Conservation (phyloP, 2,888 invertebrate genomes). For the Acanthosepion lycidas region DNA sequence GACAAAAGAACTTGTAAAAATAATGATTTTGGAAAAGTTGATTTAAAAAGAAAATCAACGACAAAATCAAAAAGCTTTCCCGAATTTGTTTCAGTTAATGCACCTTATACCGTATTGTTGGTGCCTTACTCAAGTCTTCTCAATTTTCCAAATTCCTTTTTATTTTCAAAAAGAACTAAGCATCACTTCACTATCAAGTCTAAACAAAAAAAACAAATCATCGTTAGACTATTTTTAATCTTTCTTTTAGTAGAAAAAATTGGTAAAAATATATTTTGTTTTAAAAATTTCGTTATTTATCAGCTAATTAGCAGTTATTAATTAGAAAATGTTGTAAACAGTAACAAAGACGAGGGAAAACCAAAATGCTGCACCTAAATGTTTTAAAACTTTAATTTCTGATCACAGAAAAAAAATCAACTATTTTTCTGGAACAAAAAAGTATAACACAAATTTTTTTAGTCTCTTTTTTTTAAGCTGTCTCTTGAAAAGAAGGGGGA, state of each 20-base stretch:
- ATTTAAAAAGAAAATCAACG: neutral
- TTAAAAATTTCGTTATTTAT: no score
- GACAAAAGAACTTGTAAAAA: neutral
- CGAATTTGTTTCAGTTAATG: no score
- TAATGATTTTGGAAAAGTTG: neutral
- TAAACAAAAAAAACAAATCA: no score
- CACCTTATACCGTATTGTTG: no score
- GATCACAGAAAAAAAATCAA: neutral
- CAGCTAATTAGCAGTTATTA: no score
- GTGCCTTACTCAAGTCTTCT: no score
- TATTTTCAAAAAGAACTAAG: neutral
- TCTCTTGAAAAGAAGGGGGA: neutral
- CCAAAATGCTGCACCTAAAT: no score
- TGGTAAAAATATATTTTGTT: no score
- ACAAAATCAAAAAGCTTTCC: neutral
- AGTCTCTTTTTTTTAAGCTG: neutral
- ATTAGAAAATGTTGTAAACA: no score
- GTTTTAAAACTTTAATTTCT: neutral
- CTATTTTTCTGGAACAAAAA: neutral
- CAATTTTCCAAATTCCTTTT: neutral
- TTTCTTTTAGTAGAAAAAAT: no score
- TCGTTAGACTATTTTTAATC: no score
- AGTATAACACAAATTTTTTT: neutral
- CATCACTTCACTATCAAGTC: neutral
- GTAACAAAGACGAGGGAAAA: no score